Percentiles rank a stretch among this genome's conserved stretches.
These are phyloP conservation scores for Xiphias gladius DNA, from an alignment of 2,113 vertebrate species.

Conservation along the genomic window DNA sequence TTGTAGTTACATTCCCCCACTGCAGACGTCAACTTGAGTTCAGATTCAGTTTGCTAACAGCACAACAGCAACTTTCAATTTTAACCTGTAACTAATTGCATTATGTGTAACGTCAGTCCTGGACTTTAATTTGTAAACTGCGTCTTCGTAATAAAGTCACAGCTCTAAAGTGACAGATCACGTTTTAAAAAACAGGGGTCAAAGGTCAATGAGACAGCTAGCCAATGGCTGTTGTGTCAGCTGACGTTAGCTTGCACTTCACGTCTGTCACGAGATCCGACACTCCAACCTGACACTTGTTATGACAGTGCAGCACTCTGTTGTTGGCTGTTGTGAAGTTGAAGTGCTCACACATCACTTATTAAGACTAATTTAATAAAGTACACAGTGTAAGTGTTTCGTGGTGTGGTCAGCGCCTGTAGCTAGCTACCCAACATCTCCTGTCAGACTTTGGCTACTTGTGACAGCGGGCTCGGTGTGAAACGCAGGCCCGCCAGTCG, in stretches of 20 bases:
- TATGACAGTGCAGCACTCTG: background rate
- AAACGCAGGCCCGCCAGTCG: slow-evolving; percentile 48
- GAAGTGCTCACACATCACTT: too few relatives aligned
- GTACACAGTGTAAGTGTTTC: fast-evolving
- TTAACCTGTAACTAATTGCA: background rate
- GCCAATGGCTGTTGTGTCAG: slow-evolving; percentile 54
- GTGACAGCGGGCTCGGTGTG: slow-evolving; percentile 14
- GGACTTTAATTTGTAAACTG: background rate
- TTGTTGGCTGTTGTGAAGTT: background rate
- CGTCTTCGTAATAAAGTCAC: background rate
- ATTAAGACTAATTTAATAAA: background rate
- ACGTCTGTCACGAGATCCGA: slow-evolving; percentile 71
- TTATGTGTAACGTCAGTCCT: too few relatives aligned
- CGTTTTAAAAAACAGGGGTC: background rate
- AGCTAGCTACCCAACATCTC: slow-evolving; percentile 10
- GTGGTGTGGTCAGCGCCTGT: background rate
- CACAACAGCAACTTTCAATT: background rate
- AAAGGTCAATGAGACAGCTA: slow-evolving; percentile 32
- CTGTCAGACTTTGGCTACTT: slow-evolving; percentile 21
- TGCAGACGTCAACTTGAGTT: too few relatives aligned
- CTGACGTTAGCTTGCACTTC: slow-evolving; percentile 53
- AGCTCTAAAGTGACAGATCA: background rate
- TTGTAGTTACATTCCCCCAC: too few relatives aligned
- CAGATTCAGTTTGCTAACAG: background rate
- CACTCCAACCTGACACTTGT: slow-evolving; percentile 58